A percentile compares a stretch with the other conserved stretches of the same genome.
Conservation (phyloP, 2,797 vertebrate species). For the Sandelia bainsii region DNA sequence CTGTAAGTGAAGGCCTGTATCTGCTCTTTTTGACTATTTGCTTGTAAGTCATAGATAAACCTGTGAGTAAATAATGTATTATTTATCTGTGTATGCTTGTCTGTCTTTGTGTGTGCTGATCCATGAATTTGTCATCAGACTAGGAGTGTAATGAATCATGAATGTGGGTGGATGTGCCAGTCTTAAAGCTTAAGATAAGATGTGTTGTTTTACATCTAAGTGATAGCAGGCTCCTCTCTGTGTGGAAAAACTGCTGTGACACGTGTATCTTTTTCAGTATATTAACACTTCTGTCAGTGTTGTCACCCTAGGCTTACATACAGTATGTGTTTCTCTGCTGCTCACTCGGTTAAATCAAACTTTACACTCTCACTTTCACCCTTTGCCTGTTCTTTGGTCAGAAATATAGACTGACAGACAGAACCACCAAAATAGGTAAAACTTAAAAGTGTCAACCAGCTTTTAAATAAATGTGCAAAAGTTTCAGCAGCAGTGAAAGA, state of each 20-base stretch:
- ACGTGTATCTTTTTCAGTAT: constrained; percentile 13
- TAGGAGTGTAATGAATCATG: constrained; percentile 54
- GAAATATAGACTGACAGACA: constrained; percentile 16
- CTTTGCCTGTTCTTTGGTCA: constrained; percentile 18
- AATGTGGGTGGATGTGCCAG: constrained; percentile 49
- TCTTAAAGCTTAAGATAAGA: constrained; percentile 41
- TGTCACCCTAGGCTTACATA: constrained; percentile 30
- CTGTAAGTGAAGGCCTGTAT: constrained; percentile 20
- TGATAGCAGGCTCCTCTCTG: constrained; percentile 4
- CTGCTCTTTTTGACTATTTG: constrained; percentile 26
- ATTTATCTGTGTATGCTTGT: constrained; percentile 36
- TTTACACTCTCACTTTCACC: constrained; percentile 15
- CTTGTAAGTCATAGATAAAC: constrained; percentile 41
- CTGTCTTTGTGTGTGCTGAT: constrained; percentile 41
- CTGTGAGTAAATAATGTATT: constrained; percentile 54
- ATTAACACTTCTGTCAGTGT: constrained; percentile 27
- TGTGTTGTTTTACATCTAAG: constrained; percentile 51
- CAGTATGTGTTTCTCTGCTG: constrained; percentile 6
- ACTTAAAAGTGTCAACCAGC: not conserved
- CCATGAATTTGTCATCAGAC: constrained; percentile 57
- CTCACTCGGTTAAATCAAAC: constrained; percentile 25
- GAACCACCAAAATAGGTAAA: not conserved
- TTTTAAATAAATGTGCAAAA: constrained; percentile 26
- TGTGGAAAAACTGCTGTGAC: constrained; percentile 21
- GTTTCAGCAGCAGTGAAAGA: constrained; percentile 26